phyloP scores from a whole-genome alignment of 2,888 invertebrate genomes.

The Drosophila limbata region DNA sequence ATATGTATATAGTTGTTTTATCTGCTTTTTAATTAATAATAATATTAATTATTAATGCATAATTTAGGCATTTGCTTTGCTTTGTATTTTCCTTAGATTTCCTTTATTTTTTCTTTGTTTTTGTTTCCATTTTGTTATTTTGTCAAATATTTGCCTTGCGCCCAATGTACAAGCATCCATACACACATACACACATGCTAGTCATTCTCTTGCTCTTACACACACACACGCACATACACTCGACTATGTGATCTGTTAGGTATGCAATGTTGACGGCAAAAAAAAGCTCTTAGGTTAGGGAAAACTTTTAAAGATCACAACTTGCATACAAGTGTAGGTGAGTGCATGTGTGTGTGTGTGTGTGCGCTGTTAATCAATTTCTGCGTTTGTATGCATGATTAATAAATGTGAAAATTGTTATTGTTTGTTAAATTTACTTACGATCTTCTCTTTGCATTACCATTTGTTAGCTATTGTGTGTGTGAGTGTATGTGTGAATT shows the following conservation, averaged over 20 bases:
- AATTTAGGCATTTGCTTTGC: conserved; percentile 65
- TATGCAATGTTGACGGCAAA: background rate
- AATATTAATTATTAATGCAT: conserved; percentile 65
- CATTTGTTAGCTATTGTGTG: background rate
- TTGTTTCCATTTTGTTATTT: conserved; percentile 23
- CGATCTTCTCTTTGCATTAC: background rate
- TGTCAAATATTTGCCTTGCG: conserved; percentile 48
- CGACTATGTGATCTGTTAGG: conserved; percentile 3
- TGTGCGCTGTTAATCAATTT: background rate
- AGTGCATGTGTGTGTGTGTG: conserved; percentile 1
- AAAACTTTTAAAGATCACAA: background rate
- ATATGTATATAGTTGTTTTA: conserved; percentile 29
- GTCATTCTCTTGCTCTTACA: conserved; percentile 30
- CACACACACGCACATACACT: conserved; percentile 27
- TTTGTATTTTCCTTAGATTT: conserved; percentile 15
- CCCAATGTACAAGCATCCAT: conserved; percentile 47
- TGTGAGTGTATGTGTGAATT: conserved; percentile 19
- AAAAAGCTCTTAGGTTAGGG: conserved; percentile 12
- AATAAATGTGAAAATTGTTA: background rate
- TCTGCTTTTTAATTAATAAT: conserved; percentile 44
- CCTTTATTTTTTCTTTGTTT: conserved; percentile 13
- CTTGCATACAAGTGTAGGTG: background rate
- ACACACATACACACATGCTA: conserved; percentile 42
- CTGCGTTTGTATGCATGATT: background rate
- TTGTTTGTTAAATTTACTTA: conserved; percentile 4